Evolutionary conservation across 2,888 invertebrate species (phyloP).

Genomic region (Cataglyphis cursor): DNA sequence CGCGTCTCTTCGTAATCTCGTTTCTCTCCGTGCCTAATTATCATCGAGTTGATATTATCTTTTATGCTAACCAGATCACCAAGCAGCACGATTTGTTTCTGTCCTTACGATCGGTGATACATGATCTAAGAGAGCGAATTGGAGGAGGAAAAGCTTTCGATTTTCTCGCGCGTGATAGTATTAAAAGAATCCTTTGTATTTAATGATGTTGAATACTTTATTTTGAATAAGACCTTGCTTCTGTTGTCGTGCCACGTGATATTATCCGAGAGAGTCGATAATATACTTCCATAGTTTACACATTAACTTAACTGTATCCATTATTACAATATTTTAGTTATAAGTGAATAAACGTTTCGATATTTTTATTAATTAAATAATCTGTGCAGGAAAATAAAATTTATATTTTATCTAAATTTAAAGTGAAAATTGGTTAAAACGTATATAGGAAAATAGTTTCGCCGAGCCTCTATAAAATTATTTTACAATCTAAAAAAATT

Average conservation of each 20-base stretch:
- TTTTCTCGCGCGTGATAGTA: constrained; percentile 16
- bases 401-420: not conserved
- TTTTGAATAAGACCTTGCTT: not conserved
- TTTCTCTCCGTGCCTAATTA: constrained; percentile 38
- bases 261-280: not conserved
- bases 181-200: constrained; percentile 16
- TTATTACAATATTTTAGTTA: not conserved
- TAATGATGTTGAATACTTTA: constrained; percentile 14
- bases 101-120: not conserved
- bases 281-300: not conserved
- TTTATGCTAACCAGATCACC: constrained; percentile 22
- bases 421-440: not conserved
- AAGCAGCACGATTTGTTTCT: constrained; percentile 1
- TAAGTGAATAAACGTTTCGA: not conserved
- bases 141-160: not conserved
- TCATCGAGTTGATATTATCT: constrained; percentile 44
- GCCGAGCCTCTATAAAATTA: not conserved
- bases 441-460: not conserved
- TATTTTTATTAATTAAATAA: not conserved
- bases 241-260: not conserved
- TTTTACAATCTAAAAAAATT: constrained; percentile 2
- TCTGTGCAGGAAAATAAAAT: not conserved
- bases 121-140: constrained; percentile 26
- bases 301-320: not conserved
- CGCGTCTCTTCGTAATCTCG: constrained; percentile 63